Evolutionary conservation across 2,888 invertebrate species (phyloP).

Genomic region (Drosophila birchii): DNA sequence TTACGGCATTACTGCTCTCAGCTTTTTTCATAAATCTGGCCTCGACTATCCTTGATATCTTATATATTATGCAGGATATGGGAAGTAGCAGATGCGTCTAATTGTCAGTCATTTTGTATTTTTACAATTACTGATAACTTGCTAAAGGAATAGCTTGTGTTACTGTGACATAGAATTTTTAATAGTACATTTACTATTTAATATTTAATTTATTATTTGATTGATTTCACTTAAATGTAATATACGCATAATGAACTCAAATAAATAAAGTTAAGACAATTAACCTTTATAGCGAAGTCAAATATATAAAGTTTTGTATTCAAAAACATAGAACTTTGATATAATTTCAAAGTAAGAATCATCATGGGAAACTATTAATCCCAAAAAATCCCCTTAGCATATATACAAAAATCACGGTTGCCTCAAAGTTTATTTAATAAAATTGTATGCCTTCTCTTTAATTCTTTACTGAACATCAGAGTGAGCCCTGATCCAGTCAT

Average conservation of each 20-base stretch:
- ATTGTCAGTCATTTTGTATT: conserved; percentile 1
- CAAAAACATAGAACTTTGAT: too few species aligned
- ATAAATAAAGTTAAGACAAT: too few species aligned
- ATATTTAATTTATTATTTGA: too few species aligned
- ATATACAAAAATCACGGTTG: too few species aligned
- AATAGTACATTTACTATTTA: background rate
- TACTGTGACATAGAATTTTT: background rate
- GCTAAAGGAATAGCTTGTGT: background rate
- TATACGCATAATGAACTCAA: too few species aligned
- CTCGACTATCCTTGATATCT: background rate
- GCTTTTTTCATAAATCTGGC: background rate
- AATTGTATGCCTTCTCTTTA: too few species aligned
- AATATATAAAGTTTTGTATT: too few species aligned
- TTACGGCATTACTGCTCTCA: background rate
- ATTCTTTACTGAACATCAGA: conserved; percentile 40
- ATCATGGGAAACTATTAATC: too few species aligned
- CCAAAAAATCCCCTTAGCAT: too few species aligned
- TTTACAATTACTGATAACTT: background rate
- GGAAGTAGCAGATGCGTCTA: background rate
- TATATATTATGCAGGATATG: conserved; percentile 3
- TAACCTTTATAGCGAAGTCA: too few species aligned
- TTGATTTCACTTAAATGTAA: too few species aligned
- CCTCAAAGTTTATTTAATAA: background rate
- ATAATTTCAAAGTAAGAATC: too few species aligned
- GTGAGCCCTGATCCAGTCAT: conserved; percentile 72